Evolutionary conservation across 2,888 invertebrate species (phyloP).

Genomic region (Andricus quercusramuli): DNA sequence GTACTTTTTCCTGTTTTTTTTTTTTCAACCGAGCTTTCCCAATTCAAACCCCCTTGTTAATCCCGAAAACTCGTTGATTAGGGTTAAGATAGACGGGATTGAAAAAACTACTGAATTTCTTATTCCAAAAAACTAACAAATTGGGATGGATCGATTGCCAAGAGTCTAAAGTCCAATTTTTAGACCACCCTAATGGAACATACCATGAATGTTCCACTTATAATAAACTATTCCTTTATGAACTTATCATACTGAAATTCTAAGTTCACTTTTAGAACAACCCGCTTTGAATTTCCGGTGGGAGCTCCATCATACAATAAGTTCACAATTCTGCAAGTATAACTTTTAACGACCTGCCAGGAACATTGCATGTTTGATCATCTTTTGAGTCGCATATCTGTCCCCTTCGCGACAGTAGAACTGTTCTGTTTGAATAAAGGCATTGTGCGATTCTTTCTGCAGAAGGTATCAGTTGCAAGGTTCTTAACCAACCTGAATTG

Average conservation of each 20-base stretch:
- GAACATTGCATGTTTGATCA: conserved; percentile 36
- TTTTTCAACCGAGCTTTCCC: no score
- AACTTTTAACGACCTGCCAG: conserved; percentile 36
- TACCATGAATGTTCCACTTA: conserved; percentile 4
- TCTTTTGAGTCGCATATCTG: conserved; percentile 39
- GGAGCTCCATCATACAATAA: conserved; percentile 14
- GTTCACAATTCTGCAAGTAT: conserved; percentile 26
- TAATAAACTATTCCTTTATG: conserved; percentile 35
- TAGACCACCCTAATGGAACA: not conserved
- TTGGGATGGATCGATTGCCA: no score
- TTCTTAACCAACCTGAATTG: conserved; percentile 18
- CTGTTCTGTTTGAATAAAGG: conserved; percentile 44
- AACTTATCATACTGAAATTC: conserved; percentile 30
- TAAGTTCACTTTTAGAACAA: conserved; percentile 32
- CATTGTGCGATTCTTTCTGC: conserved; percentile 33
- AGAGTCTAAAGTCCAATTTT: no score
- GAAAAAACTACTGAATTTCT: no score
- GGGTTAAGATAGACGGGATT: no score
- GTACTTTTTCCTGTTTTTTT: no score
- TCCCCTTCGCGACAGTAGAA: conserved; percentile 60
- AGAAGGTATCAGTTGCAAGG: conserved; percentile 32
- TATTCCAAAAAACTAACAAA: no score
- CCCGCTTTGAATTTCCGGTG: conserved; percentile 30
- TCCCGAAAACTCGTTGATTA: no score
- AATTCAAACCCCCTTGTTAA: no score